A percentile compares a stretch with the other conserved stretches of the same genome.
Evolutionary conservation across 1,140 invertebrate genomes (phyloP).

Genomic region (Neodiprion pinetum): DNA sequence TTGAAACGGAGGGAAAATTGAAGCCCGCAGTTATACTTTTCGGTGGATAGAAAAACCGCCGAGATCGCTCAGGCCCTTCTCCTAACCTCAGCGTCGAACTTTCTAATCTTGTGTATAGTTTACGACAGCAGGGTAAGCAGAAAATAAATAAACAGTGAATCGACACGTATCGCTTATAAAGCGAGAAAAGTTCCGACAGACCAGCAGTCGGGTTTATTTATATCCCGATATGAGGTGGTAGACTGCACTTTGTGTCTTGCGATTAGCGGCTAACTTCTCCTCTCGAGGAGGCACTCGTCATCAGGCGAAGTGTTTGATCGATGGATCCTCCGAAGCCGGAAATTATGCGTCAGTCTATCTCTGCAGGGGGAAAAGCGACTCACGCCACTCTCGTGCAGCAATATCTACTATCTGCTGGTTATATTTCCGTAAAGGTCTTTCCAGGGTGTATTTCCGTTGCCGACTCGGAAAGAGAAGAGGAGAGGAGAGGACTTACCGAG

Average conservation of each 20-base stretch:
- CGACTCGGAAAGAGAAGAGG: neutral
- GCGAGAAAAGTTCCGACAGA: neutral
- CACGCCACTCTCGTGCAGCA: conserved; percentile 40
- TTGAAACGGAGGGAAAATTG: neutral
- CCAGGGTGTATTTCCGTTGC: neutral
- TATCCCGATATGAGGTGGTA: too few relatives aligned
- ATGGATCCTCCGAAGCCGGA: conserved; percentile 58
- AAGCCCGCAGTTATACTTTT: neutral
- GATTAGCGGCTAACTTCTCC: conserved; percentile 30
- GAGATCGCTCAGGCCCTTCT: neutral
- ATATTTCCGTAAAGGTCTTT: conserved; percentile 30
- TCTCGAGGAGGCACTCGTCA: conserved; percentile 36
- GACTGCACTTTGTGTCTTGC: neutral
- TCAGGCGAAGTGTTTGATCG: conserved; percentile 57
- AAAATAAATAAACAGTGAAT: neutral
- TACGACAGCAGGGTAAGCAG: neutral
- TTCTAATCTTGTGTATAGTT: conserved; percentile 18
- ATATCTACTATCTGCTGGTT: conserved; percentile 54
- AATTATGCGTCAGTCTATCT: conserved; percentile 63
- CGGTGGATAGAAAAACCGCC: neutral
- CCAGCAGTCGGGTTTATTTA: too few relatives aligned
- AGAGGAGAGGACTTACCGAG: too few relatives aligned
- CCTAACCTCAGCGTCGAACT: neutral
- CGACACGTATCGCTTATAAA: neutral
- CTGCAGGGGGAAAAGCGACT: conserved; percentile 54